Conservation (phyloP, 2,797 vertebrate genomes). For the Sternarchorhynchus goeldii region DNA sequence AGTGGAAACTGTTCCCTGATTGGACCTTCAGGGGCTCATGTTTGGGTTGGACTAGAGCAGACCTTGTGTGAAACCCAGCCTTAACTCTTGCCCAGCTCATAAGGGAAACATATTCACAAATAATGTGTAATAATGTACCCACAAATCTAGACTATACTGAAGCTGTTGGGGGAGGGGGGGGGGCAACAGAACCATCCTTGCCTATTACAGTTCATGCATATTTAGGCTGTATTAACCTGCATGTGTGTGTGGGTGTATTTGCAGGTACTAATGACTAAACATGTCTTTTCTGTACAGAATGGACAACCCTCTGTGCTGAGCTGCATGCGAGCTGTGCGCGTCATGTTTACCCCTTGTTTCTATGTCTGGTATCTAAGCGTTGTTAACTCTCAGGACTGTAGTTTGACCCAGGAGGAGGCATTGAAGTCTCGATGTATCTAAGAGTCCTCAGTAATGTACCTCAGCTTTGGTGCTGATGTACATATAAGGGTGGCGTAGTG, state of each 20-base stretch:
- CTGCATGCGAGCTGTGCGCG: not conserved
- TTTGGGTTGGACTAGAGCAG: slow-evolving; percentile 14
- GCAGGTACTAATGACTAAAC: slow-evolving; percentile 30
- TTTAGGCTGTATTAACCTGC: slow-evolving; percentile 47
- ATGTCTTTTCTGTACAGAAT: not conserved
- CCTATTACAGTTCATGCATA: slow-evolving; percentile 57
- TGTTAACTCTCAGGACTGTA: slow-evolving; percentile 79
- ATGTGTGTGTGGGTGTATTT: slow-evolving; percentile 47
- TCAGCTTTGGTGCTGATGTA: slow-evolving; percentile 71
- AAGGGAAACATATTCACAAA: not conserved
- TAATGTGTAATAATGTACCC: slow-evolving; percentile 28
- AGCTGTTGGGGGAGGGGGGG: slow-evolving; percentile 9
- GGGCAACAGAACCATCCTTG: slow-evolving; percentile 57
- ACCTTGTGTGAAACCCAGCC: slow-evolving; percentile 43
- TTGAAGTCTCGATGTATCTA: slow-evolving; percentile 89
- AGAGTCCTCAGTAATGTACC: slow-evolving; percentile 83
- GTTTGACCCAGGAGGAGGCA: slow-evolving; percentile 90
- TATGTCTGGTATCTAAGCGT: slow-evolving; percentile 1
- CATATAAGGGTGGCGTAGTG: slow-evolving; percentile 53
- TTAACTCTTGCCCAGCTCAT: slow-evolving; percentile 30
- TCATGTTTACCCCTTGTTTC: slow-evolving; percentile 11
- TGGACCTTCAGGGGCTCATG: not conserved
- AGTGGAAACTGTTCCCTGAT: not conserved
- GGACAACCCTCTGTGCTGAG: not conserved
- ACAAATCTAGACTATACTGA: slow-evolving; percentile 17